These are phyloP conservation scores for Pristionchus arcanus DNA, from an alignment of 2,888 invertebrate species.

Conservation along the genomic window DNA sequence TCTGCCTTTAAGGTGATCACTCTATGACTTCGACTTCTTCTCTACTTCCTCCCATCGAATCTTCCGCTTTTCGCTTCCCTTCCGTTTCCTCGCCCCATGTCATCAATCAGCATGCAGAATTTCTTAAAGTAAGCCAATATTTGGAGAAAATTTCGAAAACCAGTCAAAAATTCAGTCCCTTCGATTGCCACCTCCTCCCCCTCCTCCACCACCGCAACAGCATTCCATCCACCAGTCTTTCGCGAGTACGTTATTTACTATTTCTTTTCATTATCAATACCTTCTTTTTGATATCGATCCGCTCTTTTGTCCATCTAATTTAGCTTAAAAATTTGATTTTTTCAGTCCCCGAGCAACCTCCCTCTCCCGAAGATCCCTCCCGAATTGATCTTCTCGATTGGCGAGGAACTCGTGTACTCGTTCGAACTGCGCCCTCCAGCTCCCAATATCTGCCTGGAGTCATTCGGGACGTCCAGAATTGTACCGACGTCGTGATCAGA, in stretches of 20 bases:
- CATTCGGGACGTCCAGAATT: constrained; percentile 59
- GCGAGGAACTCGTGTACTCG: constrained; percentile 69
- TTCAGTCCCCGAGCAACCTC: constrained; percentile 27
- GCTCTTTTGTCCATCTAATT: background rate
- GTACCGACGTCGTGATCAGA: constrained; percentile 63
- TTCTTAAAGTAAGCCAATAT: background rate
- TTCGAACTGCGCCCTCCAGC: constrained; percentile 59
- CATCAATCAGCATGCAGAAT: constrained; percentile 45
- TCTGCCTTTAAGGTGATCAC: background rate
- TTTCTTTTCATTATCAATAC: background rate
- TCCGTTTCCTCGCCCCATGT: constrained; percentile 31
- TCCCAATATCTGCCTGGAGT: constrained; percentile 64
- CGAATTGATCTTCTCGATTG: constrained; percentile 64
- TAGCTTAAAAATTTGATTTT: background rate
- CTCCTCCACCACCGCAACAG: constrained; percentile 47
- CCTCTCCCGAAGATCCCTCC: background rate
- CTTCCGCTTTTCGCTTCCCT: constrained; percentile 52
- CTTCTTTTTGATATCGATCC: background rate
- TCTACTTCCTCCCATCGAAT: background rate
- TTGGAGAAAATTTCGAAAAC: no score
- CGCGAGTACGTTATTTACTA: background rate
- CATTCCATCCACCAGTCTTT: constrained; percentile 12
- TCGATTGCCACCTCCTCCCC: constrained; percentile 31
- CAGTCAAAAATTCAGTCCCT: constrained; percentile 6
- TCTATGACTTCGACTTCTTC: constrained; percentile 49